A percentile compares a stretch with the other conserved stretches of the same genome.
Evolutionary conservation across 37 sponge, comb jelly and placozoan genomes (phyloP).

Genomic region (Corticium candelabrum): DNA sequence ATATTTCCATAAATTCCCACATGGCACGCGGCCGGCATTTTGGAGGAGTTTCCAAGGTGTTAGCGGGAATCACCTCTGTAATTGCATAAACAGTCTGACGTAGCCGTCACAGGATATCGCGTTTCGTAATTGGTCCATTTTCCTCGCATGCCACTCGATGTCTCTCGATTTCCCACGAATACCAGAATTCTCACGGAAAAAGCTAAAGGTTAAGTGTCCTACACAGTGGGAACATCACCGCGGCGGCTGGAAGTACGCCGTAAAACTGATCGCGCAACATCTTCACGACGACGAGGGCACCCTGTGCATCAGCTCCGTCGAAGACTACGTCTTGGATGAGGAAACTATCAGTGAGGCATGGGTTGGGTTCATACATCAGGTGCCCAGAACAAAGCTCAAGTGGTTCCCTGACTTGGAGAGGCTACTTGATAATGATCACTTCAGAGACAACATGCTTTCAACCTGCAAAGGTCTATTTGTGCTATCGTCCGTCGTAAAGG

Average conservation of each 20-base stretch:
- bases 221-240: slow-evolving; percentile 34
- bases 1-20: too few species aligned
- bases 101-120: too few species aligned
- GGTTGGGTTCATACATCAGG: slow-evolving; percentile 50
- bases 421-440: slow-evolving; percentile 12
- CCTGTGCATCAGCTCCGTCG: slow-evolving; percentile 30
- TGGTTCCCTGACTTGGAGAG: slow-evolving; percentile 23
- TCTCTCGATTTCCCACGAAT: too few species aligned
- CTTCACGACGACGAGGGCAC: slow-evolving; percentile 28
- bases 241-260: slow-evolving; percentile 42
- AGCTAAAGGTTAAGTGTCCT: slow-evolving; percentile 25
- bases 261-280: slow-evolving; percentile 1
- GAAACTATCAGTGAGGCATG: slow-evolving; percentile 22
- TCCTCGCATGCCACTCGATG: too few species aligned
- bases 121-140: too few species aligned
- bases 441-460: slow-evolving; percentile 12
- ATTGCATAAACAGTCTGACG: too few species aligned
- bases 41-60: too few species aligned
- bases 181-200: too few species aligned
- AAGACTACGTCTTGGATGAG: slow-evolving; percentile 11
- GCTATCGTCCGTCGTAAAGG: slow-evolving; percentile 21
- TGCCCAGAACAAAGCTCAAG: slow-evolving; percentile 20
- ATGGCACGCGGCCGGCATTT: too few species aligned
- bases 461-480: slow-evolving; percentile 38
- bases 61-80: too few species aligned